These are phyloP conservation scores for Heterodera filipjevi DNA, from an alignment of 2,888 invertebrate genomes.

Conservation along the genomic window DNA sequence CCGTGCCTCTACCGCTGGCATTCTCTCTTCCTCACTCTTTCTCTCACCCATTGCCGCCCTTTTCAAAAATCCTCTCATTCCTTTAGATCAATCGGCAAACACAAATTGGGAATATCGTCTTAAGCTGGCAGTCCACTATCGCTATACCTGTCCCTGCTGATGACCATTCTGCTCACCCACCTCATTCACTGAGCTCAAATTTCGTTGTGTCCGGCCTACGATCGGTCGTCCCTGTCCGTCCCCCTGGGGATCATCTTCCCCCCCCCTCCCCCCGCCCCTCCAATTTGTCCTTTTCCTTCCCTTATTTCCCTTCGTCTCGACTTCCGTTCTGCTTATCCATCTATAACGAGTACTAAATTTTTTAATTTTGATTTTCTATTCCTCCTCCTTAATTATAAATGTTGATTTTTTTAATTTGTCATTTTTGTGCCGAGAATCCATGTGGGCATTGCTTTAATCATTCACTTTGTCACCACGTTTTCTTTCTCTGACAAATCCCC, in stretches of 20 bases:
- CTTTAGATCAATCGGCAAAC: neutral
- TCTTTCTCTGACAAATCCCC: too few relatives aligned
- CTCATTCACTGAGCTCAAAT: neutral
- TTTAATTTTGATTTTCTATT: too few relatives aligned
- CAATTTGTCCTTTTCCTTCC: neutral
- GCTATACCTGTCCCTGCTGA: neutral
- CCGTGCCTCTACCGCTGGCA: neutral
- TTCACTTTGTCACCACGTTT: too few relatives aligned
- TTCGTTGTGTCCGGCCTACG: conserved; percentile 5
- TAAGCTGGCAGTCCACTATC: neutral
- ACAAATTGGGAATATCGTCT: neutral
- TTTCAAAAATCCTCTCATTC: neutral
- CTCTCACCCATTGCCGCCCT: neutral
- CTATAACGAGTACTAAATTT: too few relatives aligned
- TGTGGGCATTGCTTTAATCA: too few relatives aligned
- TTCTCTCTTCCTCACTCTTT: neutral
- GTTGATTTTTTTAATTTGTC: too few relatives aligned
- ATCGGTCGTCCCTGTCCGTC: neutral
- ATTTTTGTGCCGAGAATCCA: too few relatives aligned
- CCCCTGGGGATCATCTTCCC: neutral
- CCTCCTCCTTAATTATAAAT: too few relatives aligned
- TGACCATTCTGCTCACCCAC: neutral
- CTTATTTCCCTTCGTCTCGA: neutral
- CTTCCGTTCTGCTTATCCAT: neutral
- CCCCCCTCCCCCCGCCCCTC: neutral